Conservation (phyloP, 2,888 invertebrate species). For the Oeneis ivallda region DNA sequence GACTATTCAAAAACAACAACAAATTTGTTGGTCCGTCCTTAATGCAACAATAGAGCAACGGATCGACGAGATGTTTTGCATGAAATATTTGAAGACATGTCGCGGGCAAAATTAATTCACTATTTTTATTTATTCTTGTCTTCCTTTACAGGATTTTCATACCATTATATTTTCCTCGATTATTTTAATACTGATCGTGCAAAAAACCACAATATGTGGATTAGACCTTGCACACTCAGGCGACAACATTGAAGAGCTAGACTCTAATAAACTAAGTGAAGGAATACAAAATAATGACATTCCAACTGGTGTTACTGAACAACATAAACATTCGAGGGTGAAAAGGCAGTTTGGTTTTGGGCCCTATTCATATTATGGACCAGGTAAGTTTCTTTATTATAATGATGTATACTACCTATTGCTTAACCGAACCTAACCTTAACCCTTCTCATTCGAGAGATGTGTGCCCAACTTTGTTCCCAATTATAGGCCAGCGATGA, state of each 20-base stretch:
- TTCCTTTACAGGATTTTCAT: constrained; percentile 27
- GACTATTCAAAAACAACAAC: too few species aligned
- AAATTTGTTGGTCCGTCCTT: too few species aligned
- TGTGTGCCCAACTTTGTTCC: too few species aligned
- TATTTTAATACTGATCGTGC: background rate
- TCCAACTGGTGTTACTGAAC: background rate
- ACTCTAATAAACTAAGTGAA: background rate
- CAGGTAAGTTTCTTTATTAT: constrained; percentile 24
- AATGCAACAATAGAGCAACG: too few species aligned
- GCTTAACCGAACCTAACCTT: too few species aligned
- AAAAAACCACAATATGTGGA: background rate
- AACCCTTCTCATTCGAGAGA: too few species aligned
- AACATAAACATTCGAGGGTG: constrained; percentile 24
- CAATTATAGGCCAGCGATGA: too few species aligned
- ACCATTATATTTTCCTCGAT: background rate
- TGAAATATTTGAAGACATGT: too few species aligned
- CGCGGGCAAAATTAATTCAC: background rate
- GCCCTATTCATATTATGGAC: constrained; percentile 27
- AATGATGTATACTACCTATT: too few species aligned
- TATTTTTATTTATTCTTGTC: background rate
- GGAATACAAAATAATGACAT: background rate
- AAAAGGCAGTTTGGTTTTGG: constrained; percentile 33
- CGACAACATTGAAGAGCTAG: background rate
- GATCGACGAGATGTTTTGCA: too few species aligned
- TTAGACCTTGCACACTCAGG: background rate